Percentiles rank a stretch among this genome's conserved stretches.
Conservation (phyloP, 2,888 invertebrate genomes). For the Pseudeuparius sepicola region DNA sequence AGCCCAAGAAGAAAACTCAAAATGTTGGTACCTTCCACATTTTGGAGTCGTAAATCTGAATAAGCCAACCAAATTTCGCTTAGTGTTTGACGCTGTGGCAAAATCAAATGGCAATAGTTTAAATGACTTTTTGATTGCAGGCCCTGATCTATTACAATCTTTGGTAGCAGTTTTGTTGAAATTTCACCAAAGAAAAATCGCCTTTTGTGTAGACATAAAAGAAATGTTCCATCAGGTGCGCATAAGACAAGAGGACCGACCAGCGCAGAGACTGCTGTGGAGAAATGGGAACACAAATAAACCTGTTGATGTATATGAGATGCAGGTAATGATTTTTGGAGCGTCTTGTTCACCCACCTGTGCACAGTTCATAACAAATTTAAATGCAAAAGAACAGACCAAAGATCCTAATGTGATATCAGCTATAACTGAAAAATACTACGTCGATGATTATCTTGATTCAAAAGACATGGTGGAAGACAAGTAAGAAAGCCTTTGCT, state of each 20-base stretch:
- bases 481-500: no score
- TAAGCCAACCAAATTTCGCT: no score
- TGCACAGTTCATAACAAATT: no score
- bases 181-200: conserved; percentile 4
- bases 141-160: conserved; percentile 1
- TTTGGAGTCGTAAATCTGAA: no score
- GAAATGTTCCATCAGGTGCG: conserved; percentile 10
- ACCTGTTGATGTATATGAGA: conserved; percentile 18
- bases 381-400: no score
- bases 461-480: conserved; percentile 18
- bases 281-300: conserved; percentile 9
- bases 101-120: no score
- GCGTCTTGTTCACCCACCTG: no score
- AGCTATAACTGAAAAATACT: conserved; percentile 17
- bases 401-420: conserved; percentile 3
- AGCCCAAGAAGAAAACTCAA: background rate
- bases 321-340: no score
- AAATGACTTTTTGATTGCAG: no score
- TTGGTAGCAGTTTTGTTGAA: conserved; percentile 1
- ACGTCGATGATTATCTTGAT: conserved; percentile 24
- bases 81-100: no score
- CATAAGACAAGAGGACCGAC: conserved; percentile 25
- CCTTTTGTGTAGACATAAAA: background rate
- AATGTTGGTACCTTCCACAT: no score
- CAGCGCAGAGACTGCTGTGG: conserved; percentile 15